phyloP scores from a whole-genome alignment of 2,797 vertebrate genomes.

The Sebastes iracundus region DNA sequence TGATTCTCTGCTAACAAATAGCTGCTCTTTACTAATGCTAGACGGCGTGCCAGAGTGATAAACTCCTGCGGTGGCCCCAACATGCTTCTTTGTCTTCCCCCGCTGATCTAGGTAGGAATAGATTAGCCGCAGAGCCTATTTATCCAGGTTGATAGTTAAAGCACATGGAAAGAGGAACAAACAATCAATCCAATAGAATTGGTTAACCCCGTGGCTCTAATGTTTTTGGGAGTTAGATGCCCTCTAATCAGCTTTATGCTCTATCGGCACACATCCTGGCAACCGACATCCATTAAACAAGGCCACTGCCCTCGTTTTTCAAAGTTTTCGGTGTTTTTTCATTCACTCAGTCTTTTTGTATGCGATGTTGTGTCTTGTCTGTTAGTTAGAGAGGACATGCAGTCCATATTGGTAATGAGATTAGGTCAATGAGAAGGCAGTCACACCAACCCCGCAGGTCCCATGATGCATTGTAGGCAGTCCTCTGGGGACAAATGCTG shows the following conservation, averaged over 20 bases:
- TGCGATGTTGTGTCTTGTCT: slow-evolving; percentile 34
- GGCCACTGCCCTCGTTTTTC: slow-evolving; percentile 34
- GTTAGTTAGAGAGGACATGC: slow-evolving; percentile 45
- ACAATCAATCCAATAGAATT: slow-evolving; percentile 70
- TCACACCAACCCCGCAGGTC: slow-evolving; percentile 31
- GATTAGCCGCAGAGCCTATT: slow-evolving; percentile 65
- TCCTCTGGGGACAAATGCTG: background rate
- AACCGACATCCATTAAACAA: slow-evolving; percentile 81
- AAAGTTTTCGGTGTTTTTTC: slow-evolving; percentile 23
- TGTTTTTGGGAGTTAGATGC: slow-evolving; percentile 83
- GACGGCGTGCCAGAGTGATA: slow-evolving; percentile 55
- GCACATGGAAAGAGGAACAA: slow-evolving; percentile 69
- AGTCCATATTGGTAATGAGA: slow-evolving; percentile 58
- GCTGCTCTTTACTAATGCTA: slow-evolving; percentile 44
- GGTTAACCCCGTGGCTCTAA: slow-evolving; percentile 78
- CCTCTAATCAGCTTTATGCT: slow-evolving; percentile 86
- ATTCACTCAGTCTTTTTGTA: slow-evolving; percentile 35
- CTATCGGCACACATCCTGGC: slow-evolving; percentile 86
- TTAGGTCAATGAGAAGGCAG: slow-evolving; percentile 45
- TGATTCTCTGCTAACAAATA: slow-evolving; percentile 33
- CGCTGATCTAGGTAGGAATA: slow-evolving; percentile 53
- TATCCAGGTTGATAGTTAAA: slow-evolving; percentile 69
- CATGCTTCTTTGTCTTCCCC: slow-evolving; percentile 55
- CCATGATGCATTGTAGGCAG: slow-evolving; percentile 43
- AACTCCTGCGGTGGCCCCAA: slow-evolving; percentile 40